Base-by-base conservation (phyloP, 1,140 invertebrate genomes). In the Pogonomyrmex californicus region DNA sequence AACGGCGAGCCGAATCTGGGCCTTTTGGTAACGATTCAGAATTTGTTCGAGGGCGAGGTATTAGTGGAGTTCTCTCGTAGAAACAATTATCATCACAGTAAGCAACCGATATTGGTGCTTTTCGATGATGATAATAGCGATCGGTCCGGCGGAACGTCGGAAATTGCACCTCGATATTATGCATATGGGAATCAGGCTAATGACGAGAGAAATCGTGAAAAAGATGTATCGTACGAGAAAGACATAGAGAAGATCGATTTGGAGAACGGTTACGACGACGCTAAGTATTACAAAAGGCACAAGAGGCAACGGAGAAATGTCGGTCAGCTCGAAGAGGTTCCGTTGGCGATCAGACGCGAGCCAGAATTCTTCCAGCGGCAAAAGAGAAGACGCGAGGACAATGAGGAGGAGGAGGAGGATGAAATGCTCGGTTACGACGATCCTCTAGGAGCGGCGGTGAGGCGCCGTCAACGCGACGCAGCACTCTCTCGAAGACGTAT, bases 61-160 rank as follows among this genome's bases (percentile, higher is more conserved):
- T 44, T 87, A 1, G 79, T 95, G 6, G 91, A 94, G 6, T 95
- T 94, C 56, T 87, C 89, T 6, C 92, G 87, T 4, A 88, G 87
- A 17, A 87, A 87, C 63, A 92, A 91, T 7, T 88, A 88, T 14
- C 91, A 89, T 17, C 90, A 88, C 70, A 93, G 87, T 23, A 94
- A 94, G 73, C 94, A 95, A 38, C 94, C 95, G 4, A 92, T 95
- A 49, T 62, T 95, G 4, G 93, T 95, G 23, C 87, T 95, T 0
- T 95, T 94, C 70, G 92, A 95, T 14, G 93, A 94, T 65, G 90
- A 94, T 47, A 58, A 10, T 3, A 87, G 78, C 5, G 78, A 83
- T 3, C 62, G 66, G 36, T n/a, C 58, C 36, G 77, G 68, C n/a
- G 81, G 70, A 47, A 89, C 73, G 47, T 44, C 60, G 30, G 33